phyloP scores from a whole-genome alignment of 1,140 invertebrate species.

The Ceratoteleas bidentatus region DNA sequence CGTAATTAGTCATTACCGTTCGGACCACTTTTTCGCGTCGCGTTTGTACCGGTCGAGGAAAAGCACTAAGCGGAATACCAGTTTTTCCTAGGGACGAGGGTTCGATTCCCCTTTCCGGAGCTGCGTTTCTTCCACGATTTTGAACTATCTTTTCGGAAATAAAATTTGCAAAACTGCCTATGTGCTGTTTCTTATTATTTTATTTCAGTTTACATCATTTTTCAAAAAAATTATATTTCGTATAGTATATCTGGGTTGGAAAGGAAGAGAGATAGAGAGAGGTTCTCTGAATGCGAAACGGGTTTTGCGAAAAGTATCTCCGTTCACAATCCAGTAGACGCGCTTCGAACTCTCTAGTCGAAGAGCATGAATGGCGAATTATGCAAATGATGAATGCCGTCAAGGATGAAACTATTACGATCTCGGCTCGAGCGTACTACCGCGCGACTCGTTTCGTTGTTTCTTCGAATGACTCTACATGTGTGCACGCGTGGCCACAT shows the following conservation, averaged over 20 bases:
- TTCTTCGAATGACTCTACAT: slow-evolving; percentile 48
- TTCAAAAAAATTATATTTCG: too few relatives aligned
- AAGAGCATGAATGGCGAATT: slow-evolving; percentile 72
- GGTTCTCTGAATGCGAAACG: slow-evolving; percentile 43
- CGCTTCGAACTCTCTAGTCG: slow-evolving; percentile 59
- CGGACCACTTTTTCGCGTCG: slow-evolving; percentile 1
- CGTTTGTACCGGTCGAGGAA: background rate
- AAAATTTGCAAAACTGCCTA: too few relatives aligned
- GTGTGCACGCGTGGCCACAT: slow-evolving; percentile 34
- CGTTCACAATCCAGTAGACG: slow-evolving; percentile 61
- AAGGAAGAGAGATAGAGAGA: slow-evolving; percentile 12
- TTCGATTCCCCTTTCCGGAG: too few relatives aligned
- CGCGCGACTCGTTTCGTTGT: slow-evolving; percentile 62
- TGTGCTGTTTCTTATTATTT: too few relatives aligned
- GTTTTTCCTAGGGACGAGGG: too few relatives aligned
- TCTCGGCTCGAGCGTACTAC: slow-evolving; percentile 68
- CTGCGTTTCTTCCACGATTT: too few relatives aligned
- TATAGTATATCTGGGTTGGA: background rate
- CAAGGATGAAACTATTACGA: slow-evolving; percentile 72
- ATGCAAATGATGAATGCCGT: slow-evolving; percentile 71
- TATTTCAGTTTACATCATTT: too few relatives aligned
- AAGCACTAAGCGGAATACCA: background rate
- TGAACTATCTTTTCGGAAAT: too few relatives aligned
- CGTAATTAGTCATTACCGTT: slow-evolving; percentile 50
- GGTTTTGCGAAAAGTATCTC: slow-evolving; percentile 49